Percentiles rank a stretch among this genome's conserved stretches.
phyloP scores from a whole-genome alignment of 2,113 vertebrate genomes.

The Embiotoca jacksoni region DNA sequence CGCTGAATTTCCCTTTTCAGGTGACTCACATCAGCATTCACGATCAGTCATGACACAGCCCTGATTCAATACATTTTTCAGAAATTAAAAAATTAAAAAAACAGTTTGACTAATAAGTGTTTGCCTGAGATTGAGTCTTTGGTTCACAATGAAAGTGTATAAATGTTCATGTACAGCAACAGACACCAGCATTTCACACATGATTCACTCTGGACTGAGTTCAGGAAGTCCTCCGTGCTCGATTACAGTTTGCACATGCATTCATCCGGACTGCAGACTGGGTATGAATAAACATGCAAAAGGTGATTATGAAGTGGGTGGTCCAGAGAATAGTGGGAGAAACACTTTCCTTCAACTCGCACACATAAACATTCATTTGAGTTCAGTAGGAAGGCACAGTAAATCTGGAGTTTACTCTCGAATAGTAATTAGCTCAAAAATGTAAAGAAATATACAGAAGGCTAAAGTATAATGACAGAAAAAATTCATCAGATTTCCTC shows the following conservation, averaged over 20 bases:
- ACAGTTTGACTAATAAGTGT: neutral
- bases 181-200: constrained; percentile 11
- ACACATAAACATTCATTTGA: constrained; percentile 62
- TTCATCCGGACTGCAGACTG: constrained; percentile 9
- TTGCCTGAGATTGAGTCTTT: constrained; percentile 64
- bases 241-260: constrained; percentile 54
- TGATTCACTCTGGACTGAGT: constrained; percentile 22
- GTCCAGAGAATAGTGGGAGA: constrained; percentile 49
- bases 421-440: constrained; percentile 47
- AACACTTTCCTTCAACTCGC: constrained; percentile 30
- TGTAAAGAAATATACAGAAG: neutral
- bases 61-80: neutral
- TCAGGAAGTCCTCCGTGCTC: constrained; percentile 29
- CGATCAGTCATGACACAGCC: constrained; percentile 1
- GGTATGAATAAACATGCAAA: constrained; percentile 41
- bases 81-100: neutral
- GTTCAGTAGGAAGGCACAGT: constrained; percentile 59
- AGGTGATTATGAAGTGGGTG: constrained; percentile 49
- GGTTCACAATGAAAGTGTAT: constrained; percentile 27
- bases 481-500: neutral
- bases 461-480: neutral
- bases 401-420: constrained; percentile 37
- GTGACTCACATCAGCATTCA: neutral
- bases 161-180: neutral
- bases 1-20: constrained; percentile 24